These are phyloP conservation scores for Cepaea hortensis DNA, from an alignment of 2,888 invertebrate genomes.

Conservation along the genomic window DNA sequence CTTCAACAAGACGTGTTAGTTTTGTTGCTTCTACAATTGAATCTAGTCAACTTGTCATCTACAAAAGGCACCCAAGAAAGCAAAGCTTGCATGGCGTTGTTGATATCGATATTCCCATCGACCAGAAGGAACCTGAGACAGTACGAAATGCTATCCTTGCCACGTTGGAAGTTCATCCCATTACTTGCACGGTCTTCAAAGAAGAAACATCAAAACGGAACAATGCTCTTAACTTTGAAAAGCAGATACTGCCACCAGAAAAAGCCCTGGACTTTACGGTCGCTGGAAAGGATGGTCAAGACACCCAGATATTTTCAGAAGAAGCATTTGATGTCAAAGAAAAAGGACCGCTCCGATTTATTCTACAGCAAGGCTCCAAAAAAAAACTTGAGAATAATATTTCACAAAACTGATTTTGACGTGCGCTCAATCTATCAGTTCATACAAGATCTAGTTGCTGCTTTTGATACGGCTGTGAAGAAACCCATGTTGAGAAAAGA, in stretches of 20 bases:
- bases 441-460: conserved; percentile 46
- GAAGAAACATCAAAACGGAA: conserved; percentile 18
- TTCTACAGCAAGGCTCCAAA: conserved; percentile 34
- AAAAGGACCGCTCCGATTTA: conserved; percentile 48
- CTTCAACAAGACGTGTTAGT: conserved; percentile 14
- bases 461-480: conserved; percentile 25
- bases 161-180: conserved; percentile 40
- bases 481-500: neutral
- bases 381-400: conserved; percentile 41
- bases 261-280: conserved; percentile 43
- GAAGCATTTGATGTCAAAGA: conserved; percentile 45
- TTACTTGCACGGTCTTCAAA: conserved; percentile 38
- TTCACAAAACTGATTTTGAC: conserved; percentile 50
- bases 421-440: conserved; percentile 31
- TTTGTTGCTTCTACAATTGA: conserved; percentile 45
- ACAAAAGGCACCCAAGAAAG: conserved; percentile 42
- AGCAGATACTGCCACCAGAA: conserved; percentile 37
- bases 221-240: conserved; percentile 30
- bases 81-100: conserved; percentile 48
- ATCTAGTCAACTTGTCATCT: conserved; percentile 46
- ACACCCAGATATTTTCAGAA: conserved; percentile 38
- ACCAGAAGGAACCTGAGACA: conserved; percentile 28
- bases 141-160: conserved; percentile 41
- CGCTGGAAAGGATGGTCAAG: conserved; percentile 3
- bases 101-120: conserved; percentile 40